These are phyloP conservation scores for Platyscapa corneri DNA, from an alignment of 1,140 invertebrate genomes.

Conservation along the genomic window DNA sequence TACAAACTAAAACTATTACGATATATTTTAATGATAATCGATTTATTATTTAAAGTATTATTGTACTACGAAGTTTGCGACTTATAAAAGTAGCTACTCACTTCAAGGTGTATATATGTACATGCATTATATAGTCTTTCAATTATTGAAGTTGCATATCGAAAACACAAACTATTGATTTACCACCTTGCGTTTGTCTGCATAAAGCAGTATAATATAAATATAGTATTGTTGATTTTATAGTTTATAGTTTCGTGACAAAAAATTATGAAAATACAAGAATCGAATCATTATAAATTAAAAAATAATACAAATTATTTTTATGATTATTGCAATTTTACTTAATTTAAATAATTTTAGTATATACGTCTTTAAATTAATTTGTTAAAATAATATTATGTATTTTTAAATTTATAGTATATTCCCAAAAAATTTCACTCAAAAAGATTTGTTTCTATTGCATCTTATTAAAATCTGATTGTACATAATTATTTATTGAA, in stretches of 20 bases:
- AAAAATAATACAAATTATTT: background rate
- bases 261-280: background rate
- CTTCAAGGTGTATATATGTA: constrained; percentile 8
- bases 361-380: no score
- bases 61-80: background rate
- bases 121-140: constrained; percentile 14
- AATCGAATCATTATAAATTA: background rate
- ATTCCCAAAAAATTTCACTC: background rate
- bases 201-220: background rate
- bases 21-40: no score
- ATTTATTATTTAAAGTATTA: no score
- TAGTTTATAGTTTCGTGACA: background rate
- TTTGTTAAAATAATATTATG: no score
- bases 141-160: constrained; percentile 31
- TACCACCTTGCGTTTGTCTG: constrained; percentile 16
- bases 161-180: constrained; percentile 32
- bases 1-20: no score
- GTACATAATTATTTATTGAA: background rate
- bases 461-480: background rate
- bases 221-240: background rate
- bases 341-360: background rate
- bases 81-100: background rate
- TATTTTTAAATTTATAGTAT: background rate
- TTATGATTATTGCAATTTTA: background rate
- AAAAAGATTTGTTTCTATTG: background rate